Evolutionary conservation across 2,888 invertebrate species (phyloP).

Genomic region (Deroplatys truncata): DNA sequence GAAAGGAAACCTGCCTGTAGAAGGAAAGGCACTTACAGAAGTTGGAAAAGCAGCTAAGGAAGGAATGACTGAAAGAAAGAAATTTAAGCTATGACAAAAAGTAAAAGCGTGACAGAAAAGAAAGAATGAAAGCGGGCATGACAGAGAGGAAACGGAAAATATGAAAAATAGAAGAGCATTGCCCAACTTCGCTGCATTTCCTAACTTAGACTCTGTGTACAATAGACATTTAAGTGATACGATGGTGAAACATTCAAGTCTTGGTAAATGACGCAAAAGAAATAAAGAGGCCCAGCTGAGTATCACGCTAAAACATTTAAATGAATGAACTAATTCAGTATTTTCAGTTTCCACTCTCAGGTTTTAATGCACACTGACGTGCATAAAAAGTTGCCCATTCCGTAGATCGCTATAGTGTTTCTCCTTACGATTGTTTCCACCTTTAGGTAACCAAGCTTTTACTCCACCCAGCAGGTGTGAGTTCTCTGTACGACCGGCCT

Average conservation of each 20-base stretch:
- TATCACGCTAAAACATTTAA: not conserved
- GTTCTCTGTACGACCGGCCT: too few relatives aligned
- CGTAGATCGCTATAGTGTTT: too few relatives aligned
- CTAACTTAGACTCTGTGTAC: not conserved
- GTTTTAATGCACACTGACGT: too few relatives aligned
- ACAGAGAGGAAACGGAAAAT: not conserved
- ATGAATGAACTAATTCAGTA: too few relatives aligned
- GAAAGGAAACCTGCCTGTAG: not conserved
- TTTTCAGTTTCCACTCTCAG: too few relatives aligned
- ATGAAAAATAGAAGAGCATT: not conserved
- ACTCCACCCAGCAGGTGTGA: too few relatives aligned
- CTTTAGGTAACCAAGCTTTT: too few relatives aligned
- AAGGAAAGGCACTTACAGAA: not conserved
- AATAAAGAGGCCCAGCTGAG: not conserved
- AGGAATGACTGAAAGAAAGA: not conserved
- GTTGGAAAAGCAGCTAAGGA: not conserved
- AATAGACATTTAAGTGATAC: not conserved
- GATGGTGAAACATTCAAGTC: not conserved
- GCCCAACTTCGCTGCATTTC: not conserved
- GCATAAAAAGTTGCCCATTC: too few relatives aligned
- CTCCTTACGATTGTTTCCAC: too few relatives aligned
- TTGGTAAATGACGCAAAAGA: not conserved
- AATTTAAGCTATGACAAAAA: not conserved
- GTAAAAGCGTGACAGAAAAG: not conserved
- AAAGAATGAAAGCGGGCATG: not conserved